Percentiles rank a stretch among this genome's conserved stretches.
Conservation (phyloP, 2,888 invertebrate species). For the Eueremaeus valkanovi region DNA sequence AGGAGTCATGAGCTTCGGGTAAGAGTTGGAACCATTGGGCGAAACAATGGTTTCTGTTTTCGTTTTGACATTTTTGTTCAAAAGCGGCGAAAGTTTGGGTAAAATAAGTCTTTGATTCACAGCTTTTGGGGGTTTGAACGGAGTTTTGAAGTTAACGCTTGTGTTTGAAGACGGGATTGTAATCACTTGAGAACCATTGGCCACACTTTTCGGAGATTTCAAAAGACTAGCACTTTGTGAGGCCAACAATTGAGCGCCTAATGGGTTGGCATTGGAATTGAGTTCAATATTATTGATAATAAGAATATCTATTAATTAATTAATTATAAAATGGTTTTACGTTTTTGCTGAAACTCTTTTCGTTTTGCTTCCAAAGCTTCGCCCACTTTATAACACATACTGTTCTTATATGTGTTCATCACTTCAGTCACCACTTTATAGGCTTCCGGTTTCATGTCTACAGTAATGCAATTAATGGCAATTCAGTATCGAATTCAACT, state of each 20-base stretch:
- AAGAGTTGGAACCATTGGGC: background rate
- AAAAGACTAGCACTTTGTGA: background rate
- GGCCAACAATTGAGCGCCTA: background rate
- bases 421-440: constrained; percentile 32
- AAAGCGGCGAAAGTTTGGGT: background rate
- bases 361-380: constrained; percentile 12
- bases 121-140: background rate
- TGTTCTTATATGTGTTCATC: constrained; percentile 30
- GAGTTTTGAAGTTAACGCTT: background rate
- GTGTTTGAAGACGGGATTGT: background rate
- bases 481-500: background rate
- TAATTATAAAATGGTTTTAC: too few relatives aligned
- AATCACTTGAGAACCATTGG: background rate
- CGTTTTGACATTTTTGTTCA: background rate
- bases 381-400: constrained; percentile 28
- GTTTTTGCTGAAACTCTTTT: constrained; percentile 10
- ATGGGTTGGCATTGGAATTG: background rate
- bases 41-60: background rate
- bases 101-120: background rate
- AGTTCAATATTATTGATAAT: background rate
- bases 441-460: constrained; percentile 34
- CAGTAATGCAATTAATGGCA: background rate
- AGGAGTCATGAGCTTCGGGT: background rate
- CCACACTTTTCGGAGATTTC: background rate
- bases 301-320: background rate